Evolutionary conservation across 2,888 invertebrate genomes (phyloP).

Genomic region (Erebia epiphron): DNA sequence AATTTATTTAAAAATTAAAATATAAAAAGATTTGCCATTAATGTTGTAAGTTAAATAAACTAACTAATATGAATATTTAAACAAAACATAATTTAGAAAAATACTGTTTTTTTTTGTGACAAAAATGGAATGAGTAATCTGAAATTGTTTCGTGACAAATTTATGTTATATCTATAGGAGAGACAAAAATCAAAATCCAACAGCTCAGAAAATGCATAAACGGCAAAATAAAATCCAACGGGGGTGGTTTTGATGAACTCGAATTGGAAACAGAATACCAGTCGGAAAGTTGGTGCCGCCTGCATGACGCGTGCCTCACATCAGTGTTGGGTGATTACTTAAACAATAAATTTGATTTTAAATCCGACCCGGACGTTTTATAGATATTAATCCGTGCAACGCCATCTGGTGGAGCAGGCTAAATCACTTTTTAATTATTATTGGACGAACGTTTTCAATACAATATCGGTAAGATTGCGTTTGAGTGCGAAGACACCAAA

Average conservation of each 20-base stretch:
- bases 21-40: too few species aligned
- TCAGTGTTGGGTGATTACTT: conserved; percentile 66
- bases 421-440: conserved; percentile 7
- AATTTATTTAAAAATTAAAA: too few species aligned
- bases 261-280: conserved; percentile 36
- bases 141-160: not conserved
- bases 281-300: conserved; percentile 48
- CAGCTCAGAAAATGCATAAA: not conserved
- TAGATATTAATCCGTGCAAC: conserved; percentile 42
- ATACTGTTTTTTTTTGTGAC: too few species aligned
- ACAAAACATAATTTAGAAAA: too few species aligned
- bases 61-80: too few species aligned
- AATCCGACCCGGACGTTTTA: conserved; percentile 44
- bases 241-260: conserved; percentile 33
- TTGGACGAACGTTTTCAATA: not conserved
- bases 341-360: conserved; percentile 74
- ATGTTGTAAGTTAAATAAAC: too few species aligned
- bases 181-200: not conserved
- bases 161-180: too few species aligned
- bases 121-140: too few species aligned
- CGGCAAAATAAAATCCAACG: not conserved
- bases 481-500: too few species aligned
- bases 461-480: too few species aligned
- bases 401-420: conserved; percentile 40
- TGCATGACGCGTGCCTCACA: conserved; percentile 53